These are phyloP conservation scores for Bombus superbus DNA, from an alignment of 1,140 invertebrate species.

Conservation along the genomic window DNA sequence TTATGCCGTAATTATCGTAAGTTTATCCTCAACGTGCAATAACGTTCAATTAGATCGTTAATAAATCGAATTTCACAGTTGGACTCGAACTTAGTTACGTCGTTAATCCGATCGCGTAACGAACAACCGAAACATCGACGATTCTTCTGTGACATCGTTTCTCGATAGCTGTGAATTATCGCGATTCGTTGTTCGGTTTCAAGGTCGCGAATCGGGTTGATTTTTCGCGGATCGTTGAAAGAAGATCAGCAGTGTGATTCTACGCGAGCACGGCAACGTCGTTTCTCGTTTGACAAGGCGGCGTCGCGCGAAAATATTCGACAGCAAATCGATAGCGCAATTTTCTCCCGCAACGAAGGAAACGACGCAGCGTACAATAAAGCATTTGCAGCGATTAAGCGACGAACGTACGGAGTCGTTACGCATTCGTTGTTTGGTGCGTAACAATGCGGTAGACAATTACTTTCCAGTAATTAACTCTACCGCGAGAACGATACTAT, in stretches of 20 bases:
- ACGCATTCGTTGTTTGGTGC: not conserved
- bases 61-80: conserved; percentile 71
- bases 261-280: not conserved
- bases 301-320: not conserved
- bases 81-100: not conserved
- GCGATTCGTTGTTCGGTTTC: not conserved
- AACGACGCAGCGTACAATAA: not conserved
- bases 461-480: conserved; percentile 1
- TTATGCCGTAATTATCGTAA: conserved; percentile 57
- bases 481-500: not conserved
- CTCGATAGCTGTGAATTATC: conserved; percentile 9
- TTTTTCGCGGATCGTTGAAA: not conserved
- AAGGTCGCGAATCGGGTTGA: conserved; percentile 14
- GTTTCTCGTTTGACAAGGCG: not conserved
- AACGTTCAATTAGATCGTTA: conserved; percentile 76
- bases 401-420: not conserved
- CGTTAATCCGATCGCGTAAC: conserved; percentile 64
- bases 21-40: conserved; percentile 68
- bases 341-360: not conserved
- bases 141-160: conserved; percentile 21
- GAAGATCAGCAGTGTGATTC: not conserved
- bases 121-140: conserved; percentile 7
- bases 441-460: not conserved
- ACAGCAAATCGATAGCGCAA: no score
- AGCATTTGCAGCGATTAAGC: not conserved